A percentile compares a stretch with the other conserved stretches of the same genome.
These are phyloP conservation scores for Mellivora capensis DNA, from an alignment of 2,113 vertebrate species.

Conservation along the genomic window DNA sequence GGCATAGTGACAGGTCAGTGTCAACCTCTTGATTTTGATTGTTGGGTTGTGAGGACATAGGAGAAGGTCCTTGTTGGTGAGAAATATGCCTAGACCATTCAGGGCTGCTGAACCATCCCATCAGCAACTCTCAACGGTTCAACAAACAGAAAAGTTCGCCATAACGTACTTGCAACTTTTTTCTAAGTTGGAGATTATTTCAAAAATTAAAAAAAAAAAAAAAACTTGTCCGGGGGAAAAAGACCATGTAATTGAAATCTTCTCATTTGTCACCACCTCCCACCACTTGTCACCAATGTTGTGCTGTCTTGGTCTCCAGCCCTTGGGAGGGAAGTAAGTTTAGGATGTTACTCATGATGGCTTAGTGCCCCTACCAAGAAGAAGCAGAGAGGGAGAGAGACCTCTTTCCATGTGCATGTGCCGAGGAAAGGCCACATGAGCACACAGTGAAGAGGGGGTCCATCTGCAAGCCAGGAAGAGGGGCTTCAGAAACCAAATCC, in stretches of 20 bases:
- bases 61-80: neutral
- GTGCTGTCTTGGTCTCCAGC: neutral
- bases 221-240: accelerated
- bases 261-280: neutral
- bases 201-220: neutral
- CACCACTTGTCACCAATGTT: neutral
- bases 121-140: neutral
- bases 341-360: neutral
- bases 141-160: neutral
- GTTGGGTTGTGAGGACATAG: neutral
- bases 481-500: neutral
- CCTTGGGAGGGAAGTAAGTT: neutral
- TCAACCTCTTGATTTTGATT: neutral
- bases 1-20: neutral
- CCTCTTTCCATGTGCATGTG: neutral
- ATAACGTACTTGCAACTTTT: neutral
- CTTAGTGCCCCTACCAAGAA: neutral
- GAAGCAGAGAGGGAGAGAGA: neutral
- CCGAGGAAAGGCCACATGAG: neutral
- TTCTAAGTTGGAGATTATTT: neutral
- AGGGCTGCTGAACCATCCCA: neutral
- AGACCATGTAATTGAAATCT: neutral
- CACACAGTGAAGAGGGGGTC: neutral
- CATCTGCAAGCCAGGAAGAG: too few species aligned
- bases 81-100: neutral